These are phyloP conservation scores for Rhaphigaster nebulosa DNA, from an alignment of 2,888 invertebrate genomes.

Conservation along the genomic window DNA sequence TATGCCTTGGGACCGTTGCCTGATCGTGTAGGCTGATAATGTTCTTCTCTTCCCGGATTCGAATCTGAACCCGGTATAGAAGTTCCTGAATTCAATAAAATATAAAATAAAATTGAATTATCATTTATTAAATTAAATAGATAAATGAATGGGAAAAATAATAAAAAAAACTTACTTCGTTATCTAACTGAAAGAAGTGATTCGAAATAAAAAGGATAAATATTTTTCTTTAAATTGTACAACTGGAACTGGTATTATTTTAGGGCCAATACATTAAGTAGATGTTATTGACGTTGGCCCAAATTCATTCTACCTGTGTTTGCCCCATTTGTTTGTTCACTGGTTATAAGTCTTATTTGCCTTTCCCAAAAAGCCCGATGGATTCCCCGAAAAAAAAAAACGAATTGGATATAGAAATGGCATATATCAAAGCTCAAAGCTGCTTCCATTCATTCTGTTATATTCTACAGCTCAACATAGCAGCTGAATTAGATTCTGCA, in stretches of 20 bases:
- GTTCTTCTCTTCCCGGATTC: too few relatives aligned
- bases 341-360: constrained; percentile 1
- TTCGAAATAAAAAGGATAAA: background rate
- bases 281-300: background rate
- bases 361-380: background rate
- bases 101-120: too few relatives aligned
- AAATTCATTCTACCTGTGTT: background rate
- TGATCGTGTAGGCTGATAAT: too few relatives aligned
- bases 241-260: background rate
- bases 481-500: background rate
- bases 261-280: background rate
- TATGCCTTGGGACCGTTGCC: too few relatives aligned
- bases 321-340: background rate
- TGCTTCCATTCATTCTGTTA: background rate
- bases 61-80: too few relatives aligned
- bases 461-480: background rate
- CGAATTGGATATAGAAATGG: background rate
- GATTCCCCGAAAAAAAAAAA: background rate
- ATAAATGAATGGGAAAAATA: too few relatives aligned
- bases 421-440: background rate
- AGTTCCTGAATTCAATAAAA: too few relatives aligned
- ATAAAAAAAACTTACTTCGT: background rate
- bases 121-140: too few relatives aligned
- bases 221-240: background rate
- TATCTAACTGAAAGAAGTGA: background rate